A percentile compares a stretch with the other conserved stretches of the same genome.
phyloP scores from a whole-genome alignment of 2,888 invertebrate genomes.

The Cloeon dipterum region DNA sequence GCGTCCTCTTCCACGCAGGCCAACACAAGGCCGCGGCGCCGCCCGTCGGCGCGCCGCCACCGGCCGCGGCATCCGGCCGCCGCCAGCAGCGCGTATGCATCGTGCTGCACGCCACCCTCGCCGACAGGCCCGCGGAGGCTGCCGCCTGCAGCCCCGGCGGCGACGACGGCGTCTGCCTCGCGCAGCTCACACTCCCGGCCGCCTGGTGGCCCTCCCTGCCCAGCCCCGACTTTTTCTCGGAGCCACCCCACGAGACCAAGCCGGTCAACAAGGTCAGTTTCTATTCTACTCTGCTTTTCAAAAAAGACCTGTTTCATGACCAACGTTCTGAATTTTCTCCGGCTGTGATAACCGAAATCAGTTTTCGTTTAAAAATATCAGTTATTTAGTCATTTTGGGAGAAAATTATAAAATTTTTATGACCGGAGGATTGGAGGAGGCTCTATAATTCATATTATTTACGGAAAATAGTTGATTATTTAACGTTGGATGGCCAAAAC shows the following conservation, averaged over 20 bases:
- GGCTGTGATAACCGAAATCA: too few species aligned
- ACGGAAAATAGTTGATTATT: too few species aligned
- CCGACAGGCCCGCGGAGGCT: slow-evolving; percentile 18
- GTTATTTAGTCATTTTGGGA: too few species aligned
- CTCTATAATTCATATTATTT: too few species aligned
- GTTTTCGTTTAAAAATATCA: too few species aligned
- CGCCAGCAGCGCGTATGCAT: slow-evolving; percentile 46
- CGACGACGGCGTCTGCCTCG: slow-evolving; percentile 79
- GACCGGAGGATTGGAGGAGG: too few species aligned
- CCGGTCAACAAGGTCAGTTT: slow-evolving; percentile 1
- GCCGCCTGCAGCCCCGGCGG: slow-evolving; percentile 87
- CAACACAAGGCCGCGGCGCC: slow-evolving; percentile 22
- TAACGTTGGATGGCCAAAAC: too few species aligned
- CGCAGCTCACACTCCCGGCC: slow-evolving; percentile 67
- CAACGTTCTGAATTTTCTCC: too few species aligned
- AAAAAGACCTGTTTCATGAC: too few species aligned
- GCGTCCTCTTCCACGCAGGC: slow-evolving; percentile 81
- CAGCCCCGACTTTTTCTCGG: slow-evolving; percentile 15
- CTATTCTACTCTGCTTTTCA: too few species aligned
- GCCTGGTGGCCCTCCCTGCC: slow-evolving; percentile 74
- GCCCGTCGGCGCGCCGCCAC: slow-evolving; percentile 24
- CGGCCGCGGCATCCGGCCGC: slow-evolving; percentile 16
- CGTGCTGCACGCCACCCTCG: slow-evolving; percentile 45
- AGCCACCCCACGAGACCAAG: neutral
- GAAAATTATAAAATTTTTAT: too few species aligned